Evolutionary conservation across 2,888 invertebrate genomes (phyloP).

Genomic region (Rutpela maculata): DNA sequence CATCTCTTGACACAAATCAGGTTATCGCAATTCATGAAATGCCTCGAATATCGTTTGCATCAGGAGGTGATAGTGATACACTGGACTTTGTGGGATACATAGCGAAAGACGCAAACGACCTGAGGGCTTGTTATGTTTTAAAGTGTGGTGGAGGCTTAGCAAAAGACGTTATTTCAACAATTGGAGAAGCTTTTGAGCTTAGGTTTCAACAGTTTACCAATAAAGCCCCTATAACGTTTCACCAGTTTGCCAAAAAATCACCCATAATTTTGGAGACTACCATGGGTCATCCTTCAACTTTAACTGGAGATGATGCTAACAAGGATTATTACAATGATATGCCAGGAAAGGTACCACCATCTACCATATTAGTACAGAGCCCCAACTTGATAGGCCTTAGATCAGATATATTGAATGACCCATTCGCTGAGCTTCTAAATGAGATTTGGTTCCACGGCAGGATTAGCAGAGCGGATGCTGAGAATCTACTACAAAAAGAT

Average conservation of each 20-base stretch:
- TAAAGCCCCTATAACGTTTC: slow-evolving; percentile 74
- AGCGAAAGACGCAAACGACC: slow-evolving; percentile 92
- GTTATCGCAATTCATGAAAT: slow-evolving; percentile 95
- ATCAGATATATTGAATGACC: slow-evolving; percentile 74
- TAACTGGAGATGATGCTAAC: slow-evolving; percentile 78
- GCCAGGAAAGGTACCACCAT: slow-evolving; percentile 93
- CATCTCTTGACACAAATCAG: slow-evolving; percentile 87
- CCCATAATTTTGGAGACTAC: slow-evolving; percentile 60
- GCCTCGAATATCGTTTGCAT: slow-evolving; percentile 98
- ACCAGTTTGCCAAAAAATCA: slow-evolving; percentile 81
- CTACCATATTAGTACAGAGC: slow-evolving; percentile 75
- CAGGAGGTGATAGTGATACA: slow-evolving; percentile 96
- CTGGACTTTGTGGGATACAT: slow-evolving; percentile 98
- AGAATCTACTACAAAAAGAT: slow-evolving; percentile 83
- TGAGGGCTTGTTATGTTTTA: slow-evolving; percentile 95
- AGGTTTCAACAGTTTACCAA: slow-evolving; percentile 89
- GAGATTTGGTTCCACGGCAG: slow-evolving; percentile 98
- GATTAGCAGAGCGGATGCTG: slow-evolving; percentile 91
- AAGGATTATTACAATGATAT: slow-evolving; percentile 98
- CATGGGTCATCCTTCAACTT: slow-evolving; percentile 61
- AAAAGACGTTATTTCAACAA: slow-evolving; percentile 97
- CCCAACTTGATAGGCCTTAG: slow-evolving; percentile 83
- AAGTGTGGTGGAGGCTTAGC: slow-evolving; percentile 96
- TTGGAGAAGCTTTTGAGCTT: slow-evolving; percentile 97
- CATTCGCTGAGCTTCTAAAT: slow-evolving; percentile 76